Evolutionary conservation across 37 sponge, comb jelly and placozoan genomes (phyloP).

Genomic region (Chondrilla cf. caribensis): DNA sequence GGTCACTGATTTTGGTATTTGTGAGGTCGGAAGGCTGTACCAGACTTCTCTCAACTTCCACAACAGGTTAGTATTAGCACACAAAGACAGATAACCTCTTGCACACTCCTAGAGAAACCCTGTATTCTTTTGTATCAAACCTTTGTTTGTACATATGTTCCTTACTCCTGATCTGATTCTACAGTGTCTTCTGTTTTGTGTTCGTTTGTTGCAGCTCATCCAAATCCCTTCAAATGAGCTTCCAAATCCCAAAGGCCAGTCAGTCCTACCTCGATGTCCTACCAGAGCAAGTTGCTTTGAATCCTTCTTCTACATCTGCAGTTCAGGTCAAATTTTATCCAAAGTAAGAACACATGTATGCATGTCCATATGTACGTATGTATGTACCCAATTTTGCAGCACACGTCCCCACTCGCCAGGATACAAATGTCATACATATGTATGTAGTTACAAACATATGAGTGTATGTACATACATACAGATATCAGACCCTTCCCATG

Average conservation of each 20-base stretch:
- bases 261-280: constrained; percentile 63
- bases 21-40: constrained; percentile 77
- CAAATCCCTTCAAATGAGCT: constrained; percentile 53
- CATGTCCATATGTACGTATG: neutral
- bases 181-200: neutral
- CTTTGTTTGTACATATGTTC: too few species aligned
- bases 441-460: neutral
- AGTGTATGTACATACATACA: too few species aligned
- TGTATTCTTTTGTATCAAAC: too few species aligned
- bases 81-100: too few species aligned
- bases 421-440: too few species aligned
- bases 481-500: too few species aligned
- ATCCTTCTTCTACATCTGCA: constrained; percentile 52
- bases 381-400: too few species aligned
- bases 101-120: too few species aligned
- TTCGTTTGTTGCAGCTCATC: constrained; percentile 49
- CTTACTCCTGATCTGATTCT: neutral
- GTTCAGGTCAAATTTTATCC: constrained; percentile 89
- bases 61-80: too few species aligned
- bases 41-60: constrained; percentile 74
- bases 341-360: neutral
- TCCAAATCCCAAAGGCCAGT: constrained; percentile 55
- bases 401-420: too few species aligned
- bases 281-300: constrained; percentile 72
- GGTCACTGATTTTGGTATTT: constrained; percentile 68